Evolutionary conservation across 2,888 invertebrate genomes (phyloP).

Genomic region (Plutella xylostella): DNA sequence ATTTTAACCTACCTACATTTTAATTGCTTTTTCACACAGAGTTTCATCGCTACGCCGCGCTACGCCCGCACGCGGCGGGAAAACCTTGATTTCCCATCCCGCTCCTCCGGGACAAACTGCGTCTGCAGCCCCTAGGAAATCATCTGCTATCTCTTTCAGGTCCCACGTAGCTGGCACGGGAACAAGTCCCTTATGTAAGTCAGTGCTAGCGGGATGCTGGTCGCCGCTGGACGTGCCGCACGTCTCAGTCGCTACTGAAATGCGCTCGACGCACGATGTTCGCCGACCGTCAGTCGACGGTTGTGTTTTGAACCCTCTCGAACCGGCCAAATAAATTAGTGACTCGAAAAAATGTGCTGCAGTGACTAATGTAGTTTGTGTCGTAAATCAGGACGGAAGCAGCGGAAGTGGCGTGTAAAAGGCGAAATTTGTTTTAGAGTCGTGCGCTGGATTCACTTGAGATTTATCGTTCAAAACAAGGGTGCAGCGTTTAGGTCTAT

Average conservation of each 20-base stretch:
- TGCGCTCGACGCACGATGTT: not conserved
- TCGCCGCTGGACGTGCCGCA: too few species aligned
- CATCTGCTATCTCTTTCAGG: conserved; percentile 44
- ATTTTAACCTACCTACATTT: conserved; percentile 41
- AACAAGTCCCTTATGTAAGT: conserved; percentile 65
- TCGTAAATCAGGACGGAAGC: conserved; percentile 23
- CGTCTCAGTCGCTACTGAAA: not conserved
- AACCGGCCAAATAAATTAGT: not conserved
- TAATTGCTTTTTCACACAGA: conserved; percentile 64
- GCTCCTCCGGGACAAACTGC: conserved; percentile 32
- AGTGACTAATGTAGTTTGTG: conserved; percentile 15
- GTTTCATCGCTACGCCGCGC: conserved; percentile 37
- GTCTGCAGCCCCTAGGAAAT: conserved; percentile 45
- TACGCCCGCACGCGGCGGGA: conserved; percentile 33
- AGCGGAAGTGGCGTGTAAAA: conserved; percentile 33
- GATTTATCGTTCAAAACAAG: conserved; percentile 43
- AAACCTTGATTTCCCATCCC: conserved; percentile 42
- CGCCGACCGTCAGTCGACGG: not conserved
- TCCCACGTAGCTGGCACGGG: conserved; percentile 45
- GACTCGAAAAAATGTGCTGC: not conserved
- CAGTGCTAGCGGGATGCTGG: conserved; percentile 36
- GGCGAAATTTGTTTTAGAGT: conserved; percentile 39
- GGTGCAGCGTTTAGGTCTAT: conserved; percentile 34
- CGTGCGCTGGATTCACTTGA: conserved; percentile 37
- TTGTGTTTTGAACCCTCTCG: not conserved